Base-by-base conservation (phyloP, 1,140 invertebrate species). In the Pseudachorutes palmiensis region DNA sequence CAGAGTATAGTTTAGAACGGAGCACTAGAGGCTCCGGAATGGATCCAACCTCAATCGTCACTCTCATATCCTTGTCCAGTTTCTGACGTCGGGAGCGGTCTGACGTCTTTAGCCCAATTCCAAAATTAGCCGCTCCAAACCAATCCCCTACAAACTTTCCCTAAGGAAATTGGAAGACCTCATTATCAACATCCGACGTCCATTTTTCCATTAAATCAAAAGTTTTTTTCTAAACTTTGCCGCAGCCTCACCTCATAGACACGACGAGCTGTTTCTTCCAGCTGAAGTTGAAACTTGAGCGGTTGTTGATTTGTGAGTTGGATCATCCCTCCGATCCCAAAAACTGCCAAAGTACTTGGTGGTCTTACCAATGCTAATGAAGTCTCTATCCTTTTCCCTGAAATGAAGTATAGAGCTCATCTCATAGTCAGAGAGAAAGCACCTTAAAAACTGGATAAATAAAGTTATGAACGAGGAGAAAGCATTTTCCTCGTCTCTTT, bases 321-420 rank as follows among this genome's bases (percentile, higher is more conserved):
- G 29, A 70, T 45, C 49, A 67, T 68, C 65, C 62, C 67, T 66
- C 68, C 65, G 62, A 69, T 65, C 60, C 71, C 30, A 2, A 74
- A 36, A 48, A 70, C 69, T 31, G 70, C 64, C 66, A 74, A 67
- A 64, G 69, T 48, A 14, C 72, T 70, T 22, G 72, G 64, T 59
- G 68, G 62, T 64, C 70, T 70, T 67, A 66, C 67, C 36, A 71
- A 58, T 60, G 61, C 67, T 64, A 74, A 64, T 66, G 70, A 70
- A 65, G 63, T 71, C 59, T 68, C 55, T 29, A 71, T 65, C 41
- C 64, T 66, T 57, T 71, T 73, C n/a, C 66, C 69, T 73, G 57
- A 22, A 22, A 61, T n/a, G n/a, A n/a, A n/a, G n/a, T n/a, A n/a
- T n/a, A n/a, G n/a, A n/a, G n/a, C n/a, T n/a, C n/a, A n/a, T n/a